Percentiles rank a stretch among this genome's conserved stretches.
Evolutionary conservation across 2,888 invertebrate genomes (phyloP).

Genomic region (Cecidostiba fungosa): DNA sequence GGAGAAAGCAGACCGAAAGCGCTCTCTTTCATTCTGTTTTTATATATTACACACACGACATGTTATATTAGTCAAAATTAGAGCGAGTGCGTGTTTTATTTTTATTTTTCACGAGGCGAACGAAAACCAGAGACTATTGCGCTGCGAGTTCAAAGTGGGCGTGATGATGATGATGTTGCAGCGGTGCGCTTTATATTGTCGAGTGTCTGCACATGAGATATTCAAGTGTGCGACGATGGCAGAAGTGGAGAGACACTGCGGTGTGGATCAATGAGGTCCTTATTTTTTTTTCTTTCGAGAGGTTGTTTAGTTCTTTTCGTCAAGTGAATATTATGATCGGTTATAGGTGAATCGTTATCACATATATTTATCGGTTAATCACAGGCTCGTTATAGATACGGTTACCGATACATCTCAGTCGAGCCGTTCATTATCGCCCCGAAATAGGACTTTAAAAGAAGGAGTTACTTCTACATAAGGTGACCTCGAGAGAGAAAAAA

Average conservation of each 20-base stretch:
- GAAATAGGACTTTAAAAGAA: slow-evolving; percentile 35
- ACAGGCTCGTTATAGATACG: slow-evolving; percentile 21
- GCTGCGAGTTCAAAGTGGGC: neutral
- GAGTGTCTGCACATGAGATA: neutral
- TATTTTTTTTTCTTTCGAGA: neutral
- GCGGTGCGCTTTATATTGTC: slow-evolving; percentile 3
- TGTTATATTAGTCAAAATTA: neutral
- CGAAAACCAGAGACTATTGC: neutral
- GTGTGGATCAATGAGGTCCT: neutral
- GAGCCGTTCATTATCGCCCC: slow-evolving; percentile 31
- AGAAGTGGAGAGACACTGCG: neutral
- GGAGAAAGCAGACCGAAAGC: neutral
- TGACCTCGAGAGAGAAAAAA: slow-evolving; percentile 8
- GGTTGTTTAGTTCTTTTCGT: neutral
- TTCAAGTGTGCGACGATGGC: neutral
- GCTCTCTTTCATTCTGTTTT: neutral
- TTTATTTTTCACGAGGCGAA: neutral
- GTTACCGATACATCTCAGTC: neutral
- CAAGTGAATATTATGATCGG: neutral
- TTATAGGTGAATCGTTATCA: too few species aligned
- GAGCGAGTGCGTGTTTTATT: neutral
- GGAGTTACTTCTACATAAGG: slow-evolving; percentile 5
- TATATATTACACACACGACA: neutral
- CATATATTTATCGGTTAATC: slow-evolving; percentile 3
- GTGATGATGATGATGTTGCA: neutral